Evolutionary conservation across 2,797 vertebrate genomes (phyloP).

Genomic region (Alauda arvensis): DNA sequence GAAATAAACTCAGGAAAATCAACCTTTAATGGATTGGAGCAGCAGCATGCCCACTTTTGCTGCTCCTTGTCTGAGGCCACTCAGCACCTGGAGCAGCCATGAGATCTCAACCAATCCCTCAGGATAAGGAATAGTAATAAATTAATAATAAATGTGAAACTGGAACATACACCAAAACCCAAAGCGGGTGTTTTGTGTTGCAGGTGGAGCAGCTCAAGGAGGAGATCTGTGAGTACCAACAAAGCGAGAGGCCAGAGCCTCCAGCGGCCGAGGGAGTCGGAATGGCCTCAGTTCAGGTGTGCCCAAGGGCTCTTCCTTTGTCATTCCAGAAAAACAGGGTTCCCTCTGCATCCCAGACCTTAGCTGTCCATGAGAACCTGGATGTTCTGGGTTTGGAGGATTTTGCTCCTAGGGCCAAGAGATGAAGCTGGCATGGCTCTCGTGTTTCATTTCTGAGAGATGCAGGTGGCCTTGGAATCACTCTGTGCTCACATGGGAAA

Average conservation of each 20-base stretch:
- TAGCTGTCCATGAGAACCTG: background rate
- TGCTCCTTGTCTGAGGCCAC: background rate
- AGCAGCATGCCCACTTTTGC: background rate
- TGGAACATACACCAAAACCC: background rate
- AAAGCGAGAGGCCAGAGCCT: background rate
- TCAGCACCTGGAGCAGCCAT: background rate
- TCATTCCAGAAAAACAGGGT: background rate
- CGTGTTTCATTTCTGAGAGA: background rate
- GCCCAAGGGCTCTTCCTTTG: background rate
- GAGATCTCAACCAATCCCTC: background rate
- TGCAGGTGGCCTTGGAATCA: background rate
- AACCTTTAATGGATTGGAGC: background rate
- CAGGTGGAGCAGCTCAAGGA: constrained; percentile 66
- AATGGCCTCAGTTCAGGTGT: background rate
- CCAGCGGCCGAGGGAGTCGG: background rate
- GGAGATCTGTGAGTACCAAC: constrained; percentile 49
- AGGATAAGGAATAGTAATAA: background rate
- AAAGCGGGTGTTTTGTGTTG: background rate
- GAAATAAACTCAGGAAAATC: background rate
- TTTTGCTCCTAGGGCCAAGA: background rate
- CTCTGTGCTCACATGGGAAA: rapidly evolving
- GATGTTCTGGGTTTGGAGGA: background rate
- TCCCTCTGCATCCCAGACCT: background rate
- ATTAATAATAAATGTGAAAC: background rate
- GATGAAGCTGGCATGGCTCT: background rate